Percentiles rank a stretch among this genome's conserved stretches.
Evolutionary conservation across 2,797 vertebrate species (phyloP).

Genomic region (Eulemur coronatus): DNA sequence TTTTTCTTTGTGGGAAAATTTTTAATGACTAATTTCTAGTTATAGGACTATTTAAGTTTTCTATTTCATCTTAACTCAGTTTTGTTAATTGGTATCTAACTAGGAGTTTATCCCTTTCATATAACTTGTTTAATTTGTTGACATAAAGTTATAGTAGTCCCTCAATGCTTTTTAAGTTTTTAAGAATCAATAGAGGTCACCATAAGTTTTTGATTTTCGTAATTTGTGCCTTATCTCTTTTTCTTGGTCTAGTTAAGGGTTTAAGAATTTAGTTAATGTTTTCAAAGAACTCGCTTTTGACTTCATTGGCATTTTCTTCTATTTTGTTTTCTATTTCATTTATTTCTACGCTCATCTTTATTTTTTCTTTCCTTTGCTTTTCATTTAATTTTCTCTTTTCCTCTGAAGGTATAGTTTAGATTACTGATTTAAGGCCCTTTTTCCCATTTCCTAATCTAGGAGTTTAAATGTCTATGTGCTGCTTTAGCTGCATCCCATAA

Average conservation of each 20-base stretch:
- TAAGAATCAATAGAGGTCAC: background rate
- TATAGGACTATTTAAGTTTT: background rate
- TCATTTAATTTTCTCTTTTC: background rate
- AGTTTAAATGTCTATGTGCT: background rate
- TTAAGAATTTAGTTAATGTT: background rate
- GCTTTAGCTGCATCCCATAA: background rate
- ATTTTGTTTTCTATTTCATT: background rate
- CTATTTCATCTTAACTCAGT: background rate
- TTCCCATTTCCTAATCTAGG: background rate
- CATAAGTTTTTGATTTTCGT: background rate
- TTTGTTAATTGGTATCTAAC: background rate
- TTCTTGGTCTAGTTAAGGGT: background rate
- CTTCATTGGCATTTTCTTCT: background rate
- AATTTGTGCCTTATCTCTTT: background rate
- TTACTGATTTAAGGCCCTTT: background rate
- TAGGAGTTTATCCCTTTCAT: background rate
- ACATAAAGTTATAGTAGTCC: background rate
- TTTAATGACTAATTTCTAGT: background rate
- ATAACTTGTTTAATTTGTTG: background rate
- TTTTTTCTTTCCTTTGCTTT: background rate
- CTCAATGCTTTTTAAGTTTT: background rate
- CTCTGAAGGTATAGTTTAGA: background rate
- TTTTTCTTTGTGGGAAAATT: background rate
- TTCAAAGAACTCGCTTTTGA: background rate
- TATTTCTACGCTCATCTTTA: background rate